Base-by-base conservation (phyloP, 2,797 vertebrate species). In the Pipistrellus pygmaeus region DNA sequence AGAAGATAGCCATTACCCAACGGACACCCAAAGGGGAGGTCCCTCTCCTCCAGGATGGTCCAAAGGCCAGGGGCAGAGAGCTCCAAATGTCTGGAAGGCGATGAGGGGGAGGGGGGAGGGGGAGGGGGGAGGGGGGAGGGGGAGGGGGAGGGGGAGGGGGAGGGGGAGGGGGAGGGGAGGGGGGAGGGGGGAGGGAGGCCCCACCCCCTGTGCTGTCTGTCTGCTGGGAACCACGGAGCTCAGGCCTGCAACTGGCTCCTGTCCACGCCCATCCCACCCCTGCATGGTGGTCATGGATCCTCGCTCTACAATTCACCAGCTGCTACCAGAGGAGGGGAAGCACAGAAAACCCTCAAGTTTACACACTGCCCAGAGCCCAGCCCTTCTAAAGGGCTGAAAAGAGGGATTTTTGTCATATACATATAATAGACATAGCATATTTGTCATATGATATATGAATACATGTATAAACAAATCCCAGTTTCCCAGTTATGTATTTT, bases 171-270 rank as follows among this genome's bases (percentile, higher is more conserved):
- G n/a, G n/a, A n/a, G n/a, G n/a, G n/a, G 20, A 35, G 5, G 17
- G 57, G 9, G 9, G 0, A 11, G 62, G 32, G 57, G 68, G 15
- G 11, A 57, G 20, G 73, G 41, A 51, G 30, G 48, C 11, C 17
- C 0, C 21, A 21, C 11, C 2, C 0, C 1, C 46, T 1, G 0
- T 3, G 14, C 69, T 44, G 69, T 21, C 57, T 41, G 53, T n/a
- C 72, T 23, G 48, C 64, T 71, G 11, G 35, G 17, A 30, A 48
- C 30, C 68, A 7, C 0, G 0, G 13, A n/a, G 64, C n/a, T 2
- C 27, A 38, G 32, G 78, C 60, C 83, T 57, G 15, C 0, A 18
- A 9, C 41, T 17, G 15, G 69, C 48, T 62, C 66, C 66, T 20
- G 41, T 17, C 30, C 11, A 15, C 4, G 6, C 46, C 85, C 17